These are phyloP conservation scores for Montipora cactus DNA, from an alignment of 64 coral and sea anemone genomes.

Conservation along the genomic window DNA sequence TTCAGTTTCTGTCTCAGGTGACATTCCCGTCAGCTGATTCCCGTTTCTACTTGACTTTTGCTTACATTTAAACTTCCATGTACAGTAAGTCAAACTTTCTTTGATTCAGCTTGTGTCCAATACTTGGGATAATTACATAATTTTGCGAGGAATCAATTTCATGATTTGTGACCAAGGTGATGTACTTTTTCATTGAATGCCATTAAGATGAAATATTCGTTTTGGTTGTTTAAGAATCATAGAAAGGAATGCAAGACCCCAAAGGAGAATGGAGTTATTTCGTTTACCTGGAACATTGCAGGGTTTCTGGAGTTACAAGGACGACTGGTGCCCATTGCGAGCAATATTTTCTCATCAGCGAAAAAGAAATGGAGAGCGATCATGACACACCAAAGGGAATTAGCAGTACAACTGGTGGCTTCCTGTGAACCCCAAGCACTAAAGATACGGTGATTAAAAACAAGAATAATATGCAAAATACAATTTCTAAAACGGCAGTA, in stretches of 20 bases:
- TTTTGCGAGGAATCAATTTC: background rate
- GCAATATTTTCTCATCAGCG: background rate
- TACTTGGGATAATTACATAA: background rate
- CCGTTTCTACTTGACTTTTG: background rate
- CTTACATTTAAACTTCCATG: background rate
- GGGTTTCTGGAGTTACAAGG: background rate
- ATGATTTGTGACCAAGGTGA: background rate
- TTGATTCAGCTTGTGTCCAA: background rate
- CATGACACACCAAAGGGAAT: background rate
- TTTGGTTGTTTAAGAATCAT: background rate
- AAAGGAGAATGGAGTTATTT: background rate
- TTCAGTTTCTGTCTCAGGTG: background rate
- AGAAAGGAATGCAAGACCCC: background rate
- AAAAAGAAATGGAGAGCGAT: background rate
- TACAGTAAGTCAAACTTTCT: background rate
- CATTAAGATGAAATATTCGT: background rate
- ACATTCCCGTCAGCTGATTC: background rate
- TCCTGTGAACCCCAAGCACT: background rate
- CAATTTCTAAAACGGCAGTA: background rate
- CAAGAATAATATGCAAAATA: background rate
- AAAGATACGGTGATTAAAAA: background rate
- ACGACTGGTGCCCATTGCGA: background rate
- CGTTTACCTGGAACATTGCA: background rate
- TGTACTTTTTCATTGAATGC: background rate
- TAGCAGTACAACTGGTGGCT: background rate